A percentile compares a stretch with the other conserved stretches of the same genome.
Conservation (phyloP, 2,888 invertebrate genomes). For the Pollenia amentaria region DNA sequence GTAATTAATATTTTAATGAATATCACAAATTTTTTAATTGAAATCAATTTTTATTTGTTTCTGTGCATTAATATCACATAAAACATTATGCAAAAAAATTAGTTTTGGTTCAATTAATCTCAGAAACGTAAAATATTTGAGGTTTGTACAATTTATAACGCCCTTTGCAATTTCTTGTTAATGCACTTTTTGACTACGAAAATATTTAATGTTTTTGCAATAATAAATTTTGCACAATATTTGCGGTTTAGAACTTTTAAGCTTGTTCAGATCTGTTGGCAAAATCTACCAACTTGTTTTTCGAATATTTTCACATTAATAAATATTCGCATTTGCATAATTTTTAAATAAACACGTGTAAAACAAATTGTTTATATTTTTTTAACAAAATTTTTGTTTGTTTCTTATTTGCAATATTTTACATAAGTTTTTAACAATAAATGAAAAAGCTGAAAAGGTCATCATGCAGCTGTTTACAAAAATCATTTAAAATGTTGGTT, state of each 20-base stretch:
- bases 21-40: too few relatives aligned
- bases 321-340: slow-evolving; percentile 58
- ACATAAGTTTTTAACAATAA: slow-evolving; percentile 41
- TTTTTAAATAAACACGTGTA: slow-evolving; percentile 61
- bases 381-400: slow-evolving; percentile 6
- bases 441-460: slow-evolving; percentile 49
- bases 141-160: too few relatives aligned
- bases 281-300: not conserved
- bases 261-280: not conserved
- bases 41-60: too few relatives aligned
- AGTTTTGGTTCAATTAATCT: too few relatives aligned
- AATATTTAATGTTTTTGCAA: too few relatives aligned
- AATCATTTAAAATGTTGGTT: slow-evolving; percentile 27
- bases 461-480: slow-evolving; percentile 56
- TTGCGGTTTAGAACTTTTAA: not conserved
- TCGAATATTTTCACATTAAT: slow-evolving; percentile 28
- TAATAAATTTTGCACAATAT: too few relatives aligned
- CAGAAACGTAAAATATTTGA: too few relatives aligned
- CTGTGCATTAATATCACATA: too few relatives aligned
- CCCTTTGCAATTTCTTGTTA: too few relatives aligned
- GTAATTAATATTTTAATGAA: too few relatives aligned
- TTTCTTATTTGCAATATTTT: slow-evolving; percentile 36
- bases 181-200: too few relatives aligned
- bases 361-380: slow-evolving; percentile 58
- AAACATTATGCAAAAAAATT: too few relatives aligned